Base-by-base conservation (phyloP, 2,113 vertebrate species). In the Burhinus oedicnemus region DNA sequence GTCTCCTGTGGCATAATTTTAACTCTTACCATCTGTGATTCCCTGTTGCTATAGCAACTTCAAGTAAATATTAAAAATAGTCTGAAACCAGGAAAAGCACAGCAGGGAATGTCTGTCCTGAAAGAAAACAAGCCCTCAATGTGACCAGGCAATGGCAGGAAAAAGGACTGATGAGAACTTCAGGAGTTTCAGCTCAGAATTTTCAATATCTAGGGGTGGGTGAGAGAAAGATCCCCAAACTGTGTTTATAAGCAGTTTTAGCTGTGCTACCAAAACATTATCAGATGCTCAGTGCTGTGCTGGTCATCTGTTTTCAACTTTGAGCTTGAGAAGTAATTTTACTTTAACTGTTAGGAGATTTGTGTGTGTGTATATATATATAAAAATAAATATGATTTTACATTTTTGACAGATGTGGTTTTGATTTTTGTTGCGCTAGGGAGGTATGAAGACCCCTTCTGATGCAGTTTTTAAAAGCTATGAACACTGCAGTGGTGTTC, bases 31-130 rank as follows among this genome's bases (percentile, higher is more conserved):
- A 98, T 98, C 98, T 98, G 98, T 95, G 97, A 95, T 96, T 95
- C 83, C 87, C 81, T 17, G 38, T 97, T 95, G 68, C 98, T 95
- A 83, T 89, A 91, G 92, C 72, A 97, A 98, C 95, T 91, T 76
- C 92, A 97, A 98, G 93, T 97, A 98, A 98, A 98, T 97, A 98
- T 97, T 97, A 98, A 97, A 98, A 98, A 95, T 95, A 95, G 95
- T 87, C 96, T 90, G 80, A 96, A 97, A 98, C 82, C 95, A 98
- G 97, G 96, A 98, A 98, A 97, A 97, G 95, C 98, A 90, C 98
- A 98, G 98, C 65, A 2, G 97, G 98, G 93, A 96, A 96, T 17
- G 95, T 97, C 98, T 98, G 92, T 98, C 95, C 94, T 94, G 91
- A 96, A 98, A 95, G 94, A 97, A 98, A 98, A 98, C 94, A 97